Evolutionary conservation across 2,888 invertebrate species (phyloP), one percentile per base, ranked within the genome.

Genomic region (Drosophila demipolita): DNA sequence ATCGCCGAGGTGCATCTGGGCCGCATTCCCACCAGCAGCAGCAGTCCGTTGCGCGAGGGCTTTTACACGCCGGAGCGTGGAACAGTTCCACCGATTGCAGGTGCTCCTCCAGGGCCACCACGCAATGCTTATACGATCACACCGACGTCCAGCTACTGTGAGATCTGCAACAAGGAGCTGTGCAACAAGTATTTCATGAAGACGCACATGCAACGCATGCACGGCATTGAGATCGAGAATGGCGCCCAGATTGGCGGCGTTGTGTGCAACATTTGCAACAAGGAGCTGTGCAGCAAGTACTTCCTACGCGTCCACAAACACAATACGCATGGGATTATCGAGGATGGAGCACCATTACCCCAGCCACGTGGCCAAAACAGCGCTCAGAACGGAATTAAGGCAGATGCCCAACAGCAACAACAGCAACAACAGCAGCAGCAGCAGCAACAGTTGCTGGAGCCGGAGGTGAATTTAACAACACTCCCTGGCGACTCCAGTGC

Each of bases 161-260:
- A 98, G 92, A 98, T 99, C 78, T 99, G 99, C 94, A 99, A 99
- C 94, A 99, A 99, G 93, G 99, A 99, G 94, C 94, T 99, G 84
- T 99, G 99, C 94, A 99, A 99, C 94, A 99, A 99, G 93, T 99
- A 99, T 93, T 99, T 99, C 93, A 98, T 99, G 97, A 98, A 99
- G 93, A 99, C 99, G 1, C 99, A 99, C 94, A 99, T 99, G 98
- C 97, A 98, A 92, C 96, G 99, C 92, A 99, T 99, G 98, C 99
- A 98, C 93, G 98, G 98, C 52, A 98, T 98, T 87, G 97, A 98
- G 92, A 96, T 98, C 58, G 98, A 98, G 93, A 97, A 97, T 90
- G 98, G 97, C 26, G 97, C 98, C 40, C 97, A 97, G 92, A 96
- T 98, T 45, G 98, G 98, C 8, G 98, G 98, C 29, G 98, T 98